These are phyloP conservation scores for Heteromurus nitidus DNA, from an alignment of 2,888 invertebrate genomes.

Conservation along the genomic window DNA sequence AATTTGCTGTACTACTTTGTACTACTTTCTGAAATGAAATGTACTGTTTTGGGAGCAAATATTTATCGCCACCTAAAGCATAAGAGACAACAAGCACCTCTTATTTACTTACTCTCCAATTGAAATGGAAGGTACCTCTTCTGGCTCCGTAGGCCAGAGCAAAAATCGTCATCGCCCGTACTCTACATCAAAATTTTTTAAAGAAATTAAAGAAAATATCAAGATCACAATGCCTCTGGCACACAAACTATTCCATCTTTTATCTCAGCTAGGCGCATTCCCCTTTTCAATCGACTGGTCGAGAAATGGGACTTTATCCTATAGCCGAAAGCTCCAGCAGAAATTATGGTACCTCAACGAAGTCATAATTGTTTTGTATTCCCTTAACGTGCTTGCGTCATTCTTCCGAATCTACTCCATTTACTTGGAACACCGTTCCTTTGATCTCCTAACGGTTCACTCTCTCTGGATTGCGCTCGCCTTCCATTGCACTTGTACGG, in stretches of 20 bases:
- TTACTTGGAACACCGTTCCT: background rate
- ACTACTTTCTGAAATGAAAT: too few species aligned
- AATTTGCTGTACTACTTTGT: too few species aligned
- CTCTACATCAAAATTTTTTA: too few species aligned
- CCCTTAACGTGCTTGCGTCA: background rate
- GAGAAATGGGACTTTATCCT: background rate
- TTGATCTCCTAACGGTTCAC: background rate
- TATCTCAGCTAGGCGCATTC: background rate
- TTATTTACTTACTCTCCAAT: too few species aligned
- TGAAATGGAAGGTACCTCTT: too few species aligned
- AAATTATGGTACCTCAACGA: background rate
- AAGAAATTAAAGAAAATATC: too few species aligned
- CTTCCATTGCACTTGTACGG: background rate
- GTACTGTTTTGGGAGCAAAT: too few species aligned
- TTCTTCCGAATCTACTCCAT: background rate
- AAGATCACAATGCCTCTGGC: too few species aligned
- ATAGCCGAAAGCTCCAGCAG: background rate
- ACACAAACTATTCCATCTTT: background rate
- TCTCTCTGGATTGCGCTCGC: background rate
- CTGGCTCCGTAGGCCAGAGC: too few species aligned
- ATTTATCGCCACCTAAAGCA: too few species aligned
- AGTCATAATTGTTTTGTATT: background rate
- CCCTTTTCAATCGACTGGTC: background rate
- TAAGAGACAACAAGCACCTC: too few species aligned
- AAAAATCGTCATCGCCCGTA: too few species aligned